Evolutionary conservation across 92 coral and sea anemone genomes (phyloP).

Genomic region (Porites divaricata): DNA sequence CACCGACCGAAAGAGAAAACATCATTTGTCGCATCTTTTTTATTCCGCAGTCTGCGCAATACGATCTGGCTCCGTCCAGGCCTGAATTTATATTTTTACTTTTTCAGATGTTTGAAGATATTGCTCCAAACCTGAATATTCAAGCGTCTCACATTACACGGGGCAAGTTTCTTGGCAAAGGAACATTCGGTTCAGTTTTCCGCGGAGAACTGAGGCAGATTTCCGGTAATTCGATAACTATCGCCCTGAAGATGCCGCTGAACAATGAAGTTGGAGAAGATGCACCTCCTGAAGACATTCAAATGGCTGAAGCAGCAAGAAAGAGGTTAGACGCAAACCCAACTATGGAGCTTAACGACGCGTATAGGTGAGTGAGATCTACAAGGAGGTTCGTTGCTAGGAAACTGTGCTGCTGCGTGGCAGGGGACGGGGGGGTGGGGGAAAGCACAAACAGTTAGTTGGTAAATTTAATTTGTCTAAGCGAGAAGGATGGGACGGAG

Average conservation of each 20-base stretch:
- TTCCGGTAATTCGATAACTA: constrained; percentile 67
- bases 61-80: no score
- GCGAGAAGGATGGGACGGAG: no score
- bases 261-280: constrained; percentile 92
- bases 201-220: constrained; percentile 89
- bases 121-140: constrained; percentile 88
- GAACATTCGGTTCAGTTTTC: constrained; percentile 97
- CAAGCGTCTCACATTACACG: constrained; percentile 77
- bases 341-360: constrained; percentile 87
- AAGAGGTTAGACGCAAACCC: constrained; percentile 87
- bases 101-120: constrained; percentile 92
- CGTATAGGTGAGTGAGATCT: constrained; percentile 77
- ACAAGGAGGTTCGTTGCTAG: not conserved
- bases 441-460: no score
- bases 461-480: no score
- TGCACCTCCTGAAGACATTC: constrained; percentile 85
- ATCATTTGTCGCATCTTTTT: no score
- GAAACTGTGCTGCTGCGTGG: no score
- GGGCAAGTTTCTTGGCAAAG: constrained; percentile 91
- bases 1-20: no score
- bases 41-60: no score
- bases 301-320: constrained; percentile 92
- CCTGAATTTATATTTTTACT: not conserved
- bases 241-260: constrained; percentile 99
- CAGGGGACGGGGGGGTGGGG: no score